These are phyloP conservation scores for Mesochorus sp. DNA, from an alignment of 2,888 invertebrate species.

Conservation along the genomic window DNA sequence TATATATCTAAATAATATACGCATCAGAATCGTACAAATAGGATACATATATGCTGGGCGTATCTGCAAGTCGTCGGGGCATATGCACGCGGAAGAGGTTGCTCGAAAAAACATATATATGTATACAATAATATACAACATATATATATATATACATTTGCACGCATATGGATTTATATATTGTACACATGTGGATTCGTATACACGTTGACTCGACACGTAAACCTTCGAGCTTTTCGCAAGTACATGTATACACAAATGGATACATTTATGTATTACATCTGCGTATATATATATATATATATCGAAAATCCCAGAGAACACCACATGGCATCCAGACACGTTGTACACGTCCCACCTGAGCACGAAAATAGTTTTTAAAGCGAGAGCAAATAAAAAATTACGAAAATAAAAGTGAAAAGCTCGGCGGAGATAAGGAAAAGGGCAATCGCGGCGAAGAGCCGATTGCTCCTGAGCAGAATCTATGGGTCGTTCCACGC, in stretches of 20 bases:
- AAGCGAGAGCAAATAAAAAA: constrained; percentile 28
- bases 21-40: constrained; percentile 47
- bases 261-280: background rate
- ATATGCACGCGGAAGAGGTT: constrained; percentile 62
- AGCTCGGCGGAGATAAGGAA: constrained; percentile 2
- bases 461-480: too few species aligned
- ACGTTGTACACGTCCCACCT: constrained; percentile 57
- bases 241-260: constrained; percentile 12
- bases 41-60: constrained; percentile 52
- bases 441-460: constrained; percentile 13
- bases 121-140: constrained; percentile 33
- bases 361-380: constrained; percentile 1
- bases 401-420: background rate
- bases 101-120: constrained; percentile 39
- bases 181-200: too few species aligned
- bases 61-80: constrained; percentile 55
- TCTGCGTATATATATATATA: background rate
- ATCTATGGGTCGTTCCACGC: too few species aligned
- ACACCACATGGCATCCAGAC: constrained; percentile 35
- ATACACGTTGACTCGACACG: constrained; percentile 49
- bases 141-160: constrained; percentile 3
- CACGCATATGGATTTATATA: background rate
- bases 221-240: constrained; percentile 49
- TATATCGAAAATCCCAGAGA: constrained; percentile 49
- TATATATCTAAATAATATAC: constrained; percentile 29